Base-by-base conservation (phyloP, 2,888 invertebrate species). In the Orchesella flavescens region DNA sequence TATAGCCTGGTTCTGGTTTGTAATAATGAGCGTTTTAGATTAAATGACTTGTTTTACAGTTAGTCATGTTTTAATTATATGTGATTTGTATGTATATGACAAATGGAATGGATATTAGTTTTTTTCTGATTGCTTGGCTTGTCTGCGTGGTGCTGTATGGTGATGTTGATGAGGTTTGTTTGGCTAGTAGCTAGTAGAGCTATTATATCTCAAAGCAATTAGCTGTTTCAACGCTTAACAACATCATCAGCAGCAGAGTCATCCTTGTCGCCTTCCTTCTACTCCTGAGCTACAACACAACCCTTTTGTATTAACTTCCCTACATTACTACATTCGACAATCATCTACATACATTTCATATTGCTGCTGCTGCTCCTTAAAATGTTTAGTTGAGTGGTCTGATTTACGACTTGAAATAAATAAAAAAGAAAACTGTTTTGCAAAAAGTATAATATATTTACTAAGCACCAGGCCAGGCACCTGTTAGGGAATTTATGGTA, bases 51-150 rank as follows among this genome's bases (percentile, higher is more conserved):
- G 49, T 49, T 69, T 49, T 69, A 72, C 57, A 55, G 72, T 72
- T 57, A 72, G 34, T 34, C 72, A 72, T 57, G 57, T 55, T 57
- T 72, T 72, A 72, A 72, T 72, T 72, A 72, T 57, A 3, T 53
- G 23, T 72, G 57, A 72, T 57, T 57, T 72, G 55, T 55, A 23
- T 44, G 19, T 49, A 44, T 68, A 65, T 15, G 65, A 65, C 43
- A 65, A 65, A 65, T 43, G 17, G 65, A 43, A 65, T 34, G 34
- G 34, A 49, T 15, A 49, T 49, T n/a, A 15, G 49, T 49, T 49
- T 49, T 49, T 15, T 3, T n/a, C n/a, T n/a, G n/a, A n/a, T n/a
- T 61, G 61, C 10, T 12, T 43, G 12, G 5, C 49, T 49, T 49
- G 34, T 34, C 34, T 49, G 12, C 49, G 49, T 2, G 12, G 49